Evolutionary conservation across 2,888 invertebrate species (phyloP), one percentile per base, ranked within the genome.

Genomic region (Platycnemis pennipes): DNA sequence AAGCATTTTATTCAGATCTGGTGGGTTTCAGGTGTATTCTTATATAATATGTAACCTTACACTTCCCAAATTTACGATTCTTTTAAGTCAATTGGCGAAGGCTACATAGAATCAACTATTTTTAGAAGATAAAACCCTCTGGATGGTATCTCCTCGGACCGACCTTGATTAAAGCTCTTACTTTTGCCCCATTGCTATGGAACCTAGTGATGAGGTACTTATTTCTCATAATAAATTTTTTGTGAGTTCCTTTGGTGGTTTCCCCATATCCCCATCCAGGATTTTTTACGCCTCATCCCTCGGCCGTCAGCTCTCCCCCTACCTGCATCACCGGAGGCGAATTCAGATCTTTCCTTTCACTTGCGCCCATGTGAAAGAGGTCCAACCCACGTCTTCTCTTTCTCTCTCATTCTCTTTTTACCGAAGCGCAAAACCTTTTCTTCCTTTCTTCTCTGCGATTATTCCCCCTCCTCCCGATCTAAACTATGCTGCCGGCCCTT

Each of bases 381-480:
- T 13, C 77, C 31, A 19, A 11, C 49, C 7, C 16, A 16, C 49
- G 8, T 49, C 16, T 49, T 49, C 16, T 49, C 16, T 16, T 49
- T 49, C 8, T 26, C 11, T 77, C 77, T 69, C 69, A 0, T 22
- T 77, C 37, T 77, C 77, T 91, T 63, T 91, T 91, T 89, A 44
- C 91, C 91, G 42, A 44, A 69, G 69, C 63, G 63, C 42, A 91
- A 91, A 91, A 91, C 42, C 44, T 63, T 56, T 91, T 91, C 63
- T 87, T 87, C 46, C 45, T 45, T 46, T 87, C 87, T 91, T 42
- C n/a, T 37, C 37, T 91, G 44, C 63, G 56, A 63, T n/a, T 53
- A 63, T 63, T 63, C 77, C 37, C 26, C 46, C 45, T 88, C 31
- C 88, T 49, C n/a, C 49, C 45, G n/a, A n/a, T n/a, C 45, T 4